Evolutionary conservation across 2,888 invertebrate species (phyloP).

Genomic region (Shargacucullia verbasci): DNA sequence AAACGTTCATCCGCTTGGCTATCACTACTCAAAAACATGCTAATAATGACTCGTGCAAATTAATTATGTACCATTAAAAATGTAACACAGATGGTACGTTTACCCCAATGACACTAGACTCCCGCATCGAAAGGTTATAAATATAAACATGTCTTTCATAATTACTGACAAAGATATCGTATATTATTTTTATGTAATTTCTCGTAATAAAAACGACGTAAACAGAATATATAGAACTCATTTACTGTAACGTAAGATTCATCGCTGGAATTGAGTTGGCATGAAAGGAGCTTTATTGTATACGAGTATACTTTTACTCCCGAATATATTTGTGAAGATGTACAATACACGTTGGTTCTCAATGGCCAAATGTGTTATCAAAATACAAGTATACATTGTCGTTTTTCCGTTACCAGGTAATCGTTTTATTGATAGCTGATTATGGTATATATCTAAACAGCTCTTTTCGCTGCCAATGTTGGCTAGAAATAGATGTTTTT

Average conservation of each 20-base stretch:
- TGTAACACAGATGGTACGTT: constrained; percentile 22
- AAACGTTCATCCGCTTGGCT: no score
- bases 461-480: no score
- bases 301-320: constrained; percentile 5
- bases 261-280: constrained; percentile 23
- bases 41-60: constrained; percentile 22
- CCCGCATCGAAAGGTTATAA: constrained; percentile 52
- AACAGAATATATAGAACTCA: constrained; percentile 35
- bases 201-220: constrained; percentile 44
- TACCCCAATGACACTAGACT: constrained; percentile 41
- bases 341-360: constrained; percentile 17
- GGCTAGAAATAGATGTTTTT: no score
- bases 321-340: constrained; percentile 21
- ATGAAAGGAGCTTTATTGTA: constrained; percentile 22
- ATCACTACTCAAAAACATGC: constrained; percentile 12
- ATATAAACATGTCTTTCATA: constrained; percentile 49
- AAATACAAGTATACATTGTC: constrained; percentile 2
- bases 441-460: no score
- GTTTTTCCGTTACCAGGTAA: no score
- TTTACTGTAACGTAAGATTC: constrained; percentile 31
- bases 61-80: constrained; percentile 18
- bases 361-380: constrained; percentile 12
- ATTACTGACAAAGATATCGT: constrained; percentile 38
- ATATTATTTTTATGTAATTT: constrained; percentile 42
- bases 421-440: no score